Evolutionary conservation across 2,113 vertebrate genomes (phyloP).

Genomic region (Syngnathus typhle): DNA sequence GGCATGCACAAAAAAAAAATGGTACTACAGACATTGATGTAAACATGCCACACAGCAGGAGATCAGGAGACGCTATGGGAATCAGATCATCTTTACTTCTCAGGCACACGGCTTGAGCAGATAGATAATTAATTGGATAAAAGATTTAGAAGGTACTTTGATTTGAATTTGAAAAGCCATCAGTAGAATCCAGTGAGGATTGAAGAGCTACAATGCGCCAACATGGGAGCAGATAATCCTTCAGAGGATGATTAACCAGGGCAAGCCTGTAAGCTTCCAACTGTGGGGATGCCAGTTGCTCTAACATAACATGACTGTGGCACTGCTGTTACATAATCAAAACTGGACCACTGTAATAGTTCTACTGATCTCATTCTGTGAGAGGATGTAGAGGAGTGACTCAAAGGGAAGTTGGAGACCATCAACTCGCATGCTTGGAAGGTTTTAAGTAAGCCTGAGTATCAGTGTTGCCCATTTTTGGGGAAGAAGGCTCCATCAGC

Average conservation of each 20-base stretch:
- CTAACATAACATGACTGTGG: neutral
- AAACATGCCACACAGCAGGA: slow-evolving; percentile 30
- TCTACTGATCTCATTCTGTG: slow-evolving; percentile 24
- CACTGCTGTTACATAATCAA: neutral
- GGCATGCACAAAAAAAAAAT: neutral
- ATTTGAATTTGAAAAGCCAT: slow-evolving; percentile 36
- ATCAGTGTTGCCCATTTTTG: slow-evolving; percentile 25
- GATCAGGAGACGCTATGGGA: slow-evolving; percentile 14
- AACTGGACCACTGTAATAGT: slow-evolving; percentile 14
- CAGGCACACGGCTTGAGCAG: slow-evolving; percentile 11
- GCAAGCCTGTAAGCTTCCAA: slow-evolving; percentile 26
- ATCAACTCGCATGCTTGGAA: slow-evolving; percentile 2
- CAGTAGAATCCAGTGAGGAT: slow-evolving; percentile 24
- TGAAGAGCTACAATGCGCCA: slow-evolving; percentile 27
- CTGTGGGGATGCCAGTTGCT: slow-evolving; percentile 22
- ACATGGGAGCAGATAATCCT: slow-evolving; percentile 42
- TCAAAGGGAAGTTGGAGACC: slow-evolving; percentile 17
- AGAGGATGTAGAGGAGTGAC: slow-evolving; percentile 18
- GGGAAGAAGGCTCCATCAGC: neutral
- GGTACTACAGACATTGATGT: neutral
- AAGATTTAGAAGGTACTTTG: slow-evolving; percentile 29
- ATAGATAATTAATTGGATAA: slow-evolving; percentile 35
- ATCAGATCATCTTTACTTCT: slow-evolving; percentile 15
- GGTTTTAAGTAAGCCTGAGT: slow-evolving; percentile 12
- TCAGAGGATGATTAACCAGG: slow-evolving; percentile 53